Percentiles rank a stretch among this genome's conserved stretches.
These are phyloP conservation scores for Galerucella calmariensis DNA, from an alignment of 2,888 invertebrate genomes.

Conservation along the genomic window DNA sequence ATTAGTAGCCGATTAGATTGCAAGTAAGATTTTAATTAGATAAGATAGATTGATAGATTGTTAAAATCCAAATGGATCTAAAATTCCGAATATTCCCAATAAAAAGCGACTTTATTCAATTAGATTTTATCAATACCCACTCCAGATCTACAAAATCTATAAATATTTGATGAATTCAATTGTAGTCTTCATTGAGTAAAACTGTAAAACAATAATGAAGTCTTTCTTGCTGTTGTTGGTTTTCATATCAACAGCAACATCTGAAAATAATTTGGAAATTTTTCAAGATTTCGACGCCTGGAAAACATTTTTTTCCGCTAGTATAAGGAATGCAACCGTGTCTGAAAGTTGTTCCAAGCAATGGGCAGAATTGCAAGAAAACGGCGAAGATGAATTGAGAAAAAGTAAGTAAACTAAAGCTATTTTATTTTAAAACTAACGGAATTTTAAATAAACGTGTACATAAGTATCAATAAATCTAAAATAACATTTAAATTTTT, in stretches of 20 bases:
- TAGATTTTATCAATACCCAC: background rate
- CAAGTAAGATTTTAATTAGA: background rate
- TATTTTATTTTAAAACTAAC: too few relatives aligned
- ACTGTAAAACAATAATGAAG: slow-evolving; percentile 3
- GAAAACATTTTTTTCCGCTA: background rate
- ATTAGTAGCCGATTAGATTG: too few relatives aligned
- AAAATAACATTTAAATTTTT: too few relatives aligned
- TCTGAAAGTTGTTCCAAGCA: background rate
- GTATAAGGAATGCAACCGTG: background rate
- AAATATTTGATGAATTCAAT: background rate
- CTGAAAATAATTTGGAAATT: background rate
- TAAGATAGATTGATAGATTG: background rate
- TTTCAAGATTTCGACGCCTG: background rate
- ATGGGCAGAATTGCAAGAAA: background rate
- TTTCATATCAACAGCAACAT: background rate
- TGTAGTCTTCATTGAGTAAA: background rate
- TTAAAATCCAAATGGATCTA: background rate
- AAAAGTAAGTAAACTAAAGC: background rate
- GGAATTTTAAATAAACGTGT: too few relatives aligned
- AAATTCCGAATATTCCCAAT: background rate
- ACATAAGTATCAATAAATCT: too few relatives aligned
- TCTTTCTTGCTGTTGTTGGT: background rate
- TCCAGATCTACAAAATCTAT: background rate
- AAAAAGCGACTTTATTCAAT: background rate
- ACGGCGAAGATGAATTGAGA: background rate